A percentile compares a stretch with the other conserved stretches of the same genome.
These are phyloP conservation scores for Ophraella communa DNA, from an alignment of 2,888 invertebrate species.

Conservation along the genomic window DNA sequence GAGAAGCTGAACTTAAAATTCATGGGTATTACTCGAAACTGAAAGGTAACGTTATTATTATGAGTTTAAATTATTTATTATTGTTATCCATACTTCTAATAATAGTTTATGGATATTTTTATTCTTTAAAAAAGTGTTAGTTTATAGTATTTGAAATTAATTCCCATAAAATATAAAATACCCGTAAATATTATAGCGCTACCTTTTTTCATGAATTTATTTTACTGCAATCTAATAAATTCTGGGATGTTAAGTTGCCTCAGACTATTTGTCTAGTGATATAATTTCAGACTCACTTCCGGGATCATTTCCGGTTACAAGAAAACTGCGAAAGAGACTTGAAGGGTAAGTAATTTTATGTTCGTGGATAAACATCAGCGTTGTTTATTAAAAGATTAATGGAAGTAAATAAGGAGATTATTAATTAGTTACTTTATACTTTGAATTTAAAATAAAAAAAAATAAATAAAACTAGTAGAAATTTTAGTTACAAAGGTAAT, in stretches of 20 bases:
- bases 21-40: background rate
- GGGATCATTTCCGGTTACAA: conserved; percentile 28
- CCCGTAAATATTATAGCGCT: background rate
- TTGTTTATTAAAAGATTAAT: conserved; percentile 14
- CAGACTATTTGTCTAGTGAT: conserved; percentile 33
- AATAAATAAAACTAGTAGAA: too few relatives aligned
- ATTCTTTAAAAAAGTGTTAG: too few relatives aligned
- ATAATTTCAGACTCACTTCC: conserved; percentile 29
- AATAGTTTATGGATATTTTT: too few relatives aligned
- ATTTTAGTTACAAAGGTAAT: too few relatives aligned
- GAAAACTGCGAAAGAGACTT: conserved; percentile 23
- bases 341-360: conserved; percentile 28
- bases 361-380: conserved; percentile 23
- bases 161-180: too few relatives aligned
- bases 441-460: too few relatives aligned
- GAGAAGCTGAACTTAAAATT: conserved; percentile 4
- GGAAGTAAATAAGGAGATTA: background rate
- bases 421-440: too few relatives aligned
- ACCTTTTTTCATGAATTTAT: background rate
- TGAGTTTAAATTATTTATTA: background rate
- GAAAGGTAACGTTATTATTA: background rate
- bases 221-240: background rate
- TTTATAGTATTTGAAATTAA: too few relatives aligned
- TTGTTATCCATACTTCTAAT: too few relatives aligned
- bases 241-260: conserved; percentile 3